Conservation (phyloP, 2,888 invertebrate genomes). For the Agrotis puta region DNA sequence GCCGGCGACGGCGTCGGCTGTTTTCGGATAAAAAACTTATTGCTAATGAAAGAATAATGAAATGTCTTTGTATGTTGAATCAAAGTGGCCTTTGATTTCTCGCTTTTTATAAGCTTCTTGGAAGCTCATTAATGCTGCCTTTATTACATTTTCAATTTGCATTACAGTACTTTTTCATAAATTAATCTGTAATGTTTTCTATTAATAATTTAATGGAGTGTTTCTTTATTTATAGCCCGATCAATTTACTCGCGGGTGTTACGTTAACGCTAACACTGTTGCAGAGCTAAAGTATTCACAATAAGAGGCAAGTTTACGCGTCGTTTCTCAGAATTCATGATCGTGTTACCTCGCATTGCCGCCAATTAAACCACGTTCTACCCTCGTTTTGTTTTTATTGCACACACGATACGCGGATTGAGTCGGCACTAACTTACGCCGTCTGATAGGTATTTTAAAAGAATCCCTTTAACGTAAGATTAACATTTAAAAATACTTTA, state of each 20-base stretch:
- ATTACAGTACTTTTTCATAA: neutral
- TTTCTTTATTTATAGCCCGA: slow-evolving; percentile 34
- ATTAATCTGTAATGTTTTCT: neutral
- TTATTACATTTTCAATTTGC: slow-evolving; percentile 15
- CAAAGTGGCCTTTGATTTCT: slow-evolving; percentile 58
- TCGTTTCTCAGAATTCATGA: slow-evolving; percentile 75
- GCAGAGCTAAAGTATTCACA: slow-evolving; percentile 54
- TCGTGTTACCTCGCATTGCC: slow-evolving; percentile 72
- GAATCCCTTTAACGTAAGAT: slow-evolving; percentile 54
- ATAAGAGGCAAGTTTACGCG: slow-evolving; percentile 57
- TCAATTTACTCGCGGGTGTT: slow-evolving; percentile 29
- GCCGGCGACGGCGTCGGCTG: slow-evolving; percentile 20
- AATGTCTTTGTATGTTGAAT: slow-evolving; percentile 60
- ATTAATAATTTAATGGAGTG: neutral
- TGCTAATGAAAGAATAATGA: slow-evolving; percentile 72
- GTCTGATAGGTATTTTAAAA: slow-evolving; percentile 65
- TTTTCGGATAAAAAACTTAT: slow-evolving; percentile 67
- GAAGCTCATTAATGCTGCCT: neutral
- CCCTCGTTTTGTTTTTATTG: slow-evolving; percentile 76
- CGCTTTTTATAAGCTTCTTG: slow-evolving; percentile 11
- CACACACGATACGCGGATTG: slow-evolving; percentile 73
- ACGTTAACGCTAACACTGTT: slow-evolving; percentile 51
- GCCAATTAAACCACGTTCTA: slow-evolving; percentile 81
- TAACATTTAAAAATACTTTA: slow-evolving; percentile 51
- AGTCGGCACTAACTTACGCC: slow-evolving; percentile 66